Evolutionary conservation across 2,888 invertebrate species (phyloP), one percentile per base, ranked within the genome.

Genomic region (Ochropleura plecta): DNA sequence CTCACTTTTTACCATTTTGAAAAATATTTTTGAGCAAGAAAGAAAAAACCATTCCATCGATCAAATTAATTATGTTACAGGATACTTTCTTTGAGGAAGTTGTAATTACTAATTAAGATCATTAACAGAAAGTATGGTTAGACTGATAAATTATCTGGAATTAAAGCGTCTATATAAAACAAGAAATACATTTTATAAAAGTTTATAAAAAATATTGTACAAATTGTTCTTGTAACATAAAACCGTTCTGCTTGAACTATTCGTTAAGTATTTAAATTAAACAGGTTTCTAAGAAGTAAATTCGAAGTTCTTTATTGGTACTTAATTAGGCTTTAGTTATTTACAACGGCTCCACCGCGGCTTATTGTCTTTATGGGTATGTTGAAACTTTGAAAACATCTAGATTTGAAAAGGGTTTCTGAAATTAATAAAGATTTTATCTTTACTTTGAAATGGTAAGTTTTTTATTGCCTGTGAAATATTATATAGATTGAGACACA

Each of bases 11-110:
- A 59, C 12, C 30, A 67, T 74, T 79, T 73, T 59, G 7, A 65
- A 75, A 73, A 66, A 76, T 76, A 49, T 79, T 80, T 79, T 57
- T 60, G 53, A 51, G 46, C n/a, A 66, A 70, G 65, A 63, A 76
- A 64, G 42, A 55, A 76, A 74, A 80, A 69, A 87, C 78, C 67
- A 80, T 76, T 73, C 79, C 84, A 88, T 88, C 81, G 71, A 88
- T 88, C 88, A 86, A 87, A 81, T 86, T 88, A 88, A 87, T 87
- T 88, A 84, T 70, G 83, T 84, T 84, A 83, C 65, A 73, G 44
- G 84, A 86, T 83, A 87, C 77, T 88, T 88, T 81, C 65, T 82
- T 74, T 59, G n/a, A 59, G 79, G 69, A 84, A 82, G 78, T 84
- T 87, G 55, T 76, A 82, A 78, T 85, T 82, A 74, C 74, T 83